A percentile compares a stretch with the other conserved stretches of the same genome.
These are phyloP conservation scores for Xenentodon cancila DNA, from an alignment of 2,797 vertebrate species.

Conservation along the genomic window DNA sequence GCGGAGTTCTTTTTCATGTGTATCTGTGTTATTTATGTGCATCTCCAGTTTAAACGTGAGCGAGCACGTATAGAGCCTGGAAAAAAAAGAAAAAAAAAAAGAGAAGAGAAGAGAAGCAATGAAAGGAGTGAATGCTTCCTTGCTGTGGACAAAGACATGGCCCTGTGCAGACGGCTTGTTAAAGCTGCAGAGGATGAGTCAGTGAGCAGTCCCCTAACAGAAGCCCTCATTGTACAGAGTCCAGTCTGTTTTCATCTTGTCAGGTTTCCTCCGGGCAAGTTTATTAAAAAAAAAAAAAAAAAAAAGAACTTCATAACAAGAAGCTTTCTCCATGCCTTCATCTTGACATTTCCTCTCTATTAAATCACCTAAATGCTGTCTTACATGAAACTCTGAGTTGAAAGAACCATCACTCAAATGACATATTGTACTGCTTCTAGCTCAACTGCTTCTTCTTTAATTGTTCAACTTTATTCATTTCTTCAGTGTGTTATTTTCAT, in stretches of 20 bases:
- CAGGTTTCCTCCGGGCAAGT: conserved; percentile 62
- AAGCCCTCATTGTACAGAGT: conserved; percentile 68
- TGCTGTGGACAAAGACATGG: conserved; percentile 50
- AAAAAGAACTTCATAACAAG: conserved; percentile 23
- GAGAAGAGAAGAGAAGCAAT: conserved; percentile 6
- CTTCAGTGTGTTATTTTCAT: not conserved
- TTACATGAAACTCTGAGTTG: conserved; percentile 17
- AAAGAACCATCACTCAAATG: conserved; percentile 10
- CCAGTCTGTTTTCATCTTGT: conserved; percentile 79
- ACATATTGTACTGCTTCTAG: conserved; percentile 10
- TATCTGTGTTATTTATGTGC: conserved; percentile 4
- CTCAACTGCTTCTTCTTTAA: too few relatives aligned
- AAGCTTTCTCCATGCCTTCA: conserved; percentile 53
- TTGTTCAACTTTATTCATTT: not conserved
- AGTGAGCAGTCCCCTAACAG: conserved; percentile 68
- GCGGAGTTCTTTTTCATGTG: not conserved
- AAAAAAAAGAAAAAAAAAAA: too few relatives aligned
- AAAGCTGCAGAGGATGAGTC: conserved; percentile 74
- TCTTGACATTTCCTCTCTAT: conserved; percentile 59
- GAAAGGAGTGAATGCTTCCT: conserved; percentile 34
- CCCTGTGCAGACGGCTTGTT: conserved; percentile 63
- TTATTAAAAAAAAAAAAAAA: conserved; percentile 15
- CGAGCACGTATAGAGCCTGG: not conserved
- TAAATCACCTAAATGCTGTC: conserved; percentile 52
- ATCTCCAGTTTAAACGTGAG: not conserved